These are phyloP conservation scores for Adineta ricciae DNA, from an alignment of 2,888 invertebrate species.

Conservation along the genomic window DNA sequence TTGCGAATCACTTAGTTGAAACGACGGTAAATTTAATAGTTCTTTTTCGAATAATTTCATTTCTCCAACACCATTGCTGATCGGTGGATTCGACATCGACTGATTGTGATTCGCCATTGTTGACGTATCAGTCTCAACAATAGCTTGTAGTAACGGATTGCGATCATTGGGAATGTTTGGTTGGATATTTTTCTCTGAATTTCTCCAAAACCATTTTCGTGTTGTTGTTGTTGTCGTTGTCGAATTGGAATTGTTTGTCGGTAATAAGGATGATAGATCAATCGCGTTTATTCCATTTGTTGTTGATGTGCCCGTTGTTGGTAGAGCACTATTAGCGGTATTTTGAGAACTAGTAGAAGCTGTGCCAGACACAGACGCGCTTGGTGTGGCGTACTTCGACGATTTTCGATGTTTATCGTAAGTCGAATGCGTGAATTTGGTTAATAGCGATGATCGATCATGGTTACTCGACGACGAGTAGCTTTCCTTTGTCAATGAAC, in stretches of 20 bases:
- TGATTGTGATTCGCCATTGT: background rate
- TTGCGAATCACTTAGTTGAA: conserved; percentile 25
- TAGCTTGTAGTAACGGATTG: conserved; percentile 10
- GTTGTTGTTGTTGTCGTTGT: background rate
- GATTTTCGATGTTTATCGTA: background rate
- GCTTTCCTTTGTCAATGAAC: background rate
- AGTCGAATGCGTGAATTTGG: background rate
- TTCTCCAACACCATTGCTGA: background rate
- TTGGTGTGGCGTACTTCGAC: background rate
- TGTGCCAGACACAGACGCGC: background rate
- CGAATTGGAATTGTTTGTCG: background rate
- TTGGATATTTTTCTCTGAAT: background rate
- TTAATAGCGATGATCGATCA: conserved; percentile 11
- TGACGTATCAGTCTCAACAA: background rate
- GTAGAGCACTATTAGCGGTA: background rate
- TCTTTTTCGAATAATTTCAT: conserved; percentile 25
- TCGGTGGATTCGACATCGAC: background rate
- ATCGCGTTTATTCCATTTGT: background rate
- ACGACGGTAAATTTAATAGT: conserved; percentile 31
- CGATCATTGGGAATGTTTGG: background rate
- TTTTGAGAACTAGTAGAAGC: background rate
- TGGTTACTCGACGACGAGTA: background rate
- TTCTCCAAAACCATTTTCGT: conserved; percentile 22
- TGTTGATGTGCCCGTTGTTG: background rate
- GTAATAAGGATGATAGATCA: background rate